Conservation (phyloP, 2,797 vertebrate genomes). For the Scolopax rusticola region DNA sequence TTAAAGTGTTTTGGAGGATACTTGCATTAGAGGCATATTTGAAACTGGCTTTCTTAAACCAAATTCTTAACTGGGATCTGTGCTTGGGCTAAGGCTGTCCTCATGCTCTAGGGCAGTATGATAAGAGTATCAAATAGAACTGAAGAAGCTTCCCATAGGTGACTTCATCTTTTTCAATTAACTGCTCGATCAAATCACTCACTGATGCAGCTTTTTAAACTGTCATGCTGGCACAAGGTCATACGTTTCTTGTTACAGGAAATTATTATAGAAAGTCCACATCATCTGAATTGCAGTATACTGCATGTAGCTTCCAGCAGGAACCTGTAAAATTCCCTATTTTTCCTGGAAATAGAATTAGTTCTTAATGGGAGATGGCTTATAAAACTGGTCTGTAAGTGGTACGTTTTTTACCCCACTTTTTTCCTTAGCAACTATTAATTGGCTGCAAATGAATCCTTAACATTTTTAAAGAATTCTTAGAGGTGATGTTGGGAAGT, state of each 20-base stretch:
- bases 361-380: not conserved
- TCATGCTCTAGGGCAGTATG: not conserved
- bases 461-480: not conserved
- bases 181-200: not conserved
- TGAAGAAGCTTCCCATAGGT: not conserved
- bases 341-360: constrained; percentile 20
- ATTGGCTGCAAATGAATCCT: not conserved
- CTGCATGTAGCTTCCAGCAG: not conserved
- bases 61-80: not conserved
- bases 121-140: not conserved
- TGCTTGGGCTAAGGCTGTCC: not conserved
- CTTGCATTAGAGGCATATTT: not conserved
- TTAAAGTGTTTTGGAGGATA: not conserved
- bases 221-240: not conserved
- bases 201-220: not conserved
- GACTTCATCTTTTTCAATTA: not conserved
- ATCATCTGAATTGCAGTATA: not conserved
- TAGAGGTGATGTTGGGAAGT: not conserved
- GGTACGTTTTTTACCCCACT: not conserved
- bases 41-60: not conserved
- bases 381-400: not conserved
- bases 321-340: not conserved
- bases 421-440: not conserved
- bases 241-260: constrained; percentile 4
- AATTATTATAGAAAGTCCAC: not conserved